Base-by-base conservation (phyloP, 2,113 vertebrate species). In the Struthidea cinerea region DNA sequence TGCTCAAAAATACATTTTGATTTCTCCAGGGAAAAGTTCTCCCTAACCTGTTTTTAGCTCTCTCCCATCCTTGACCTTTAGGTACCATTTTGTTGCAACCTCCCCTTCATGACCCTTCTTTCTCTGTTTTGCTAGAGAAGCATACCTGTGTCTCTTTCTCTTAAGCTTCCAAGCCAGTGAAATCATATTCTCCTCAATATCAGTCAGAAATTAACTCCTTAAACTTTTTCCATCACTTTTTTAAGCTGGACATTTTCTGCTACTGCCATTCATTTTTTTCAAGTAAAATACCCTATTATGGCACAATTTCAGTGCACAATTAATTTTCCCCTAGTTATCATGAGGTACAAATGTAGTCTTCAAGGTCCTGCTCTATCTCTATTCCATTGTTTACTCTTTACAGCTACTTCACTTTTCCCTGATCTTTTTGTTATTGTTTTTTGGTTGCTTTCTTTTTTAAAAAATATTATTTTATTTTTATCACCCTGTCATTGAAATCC, bases 11-110 rank as follows among this genome's bases (percentile, higher is more conserved):
- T 88, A 80, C 33, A 49, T 94, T 93, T 91, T 87, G 74, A 91
- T 93, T 94, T 95, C 87, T 93, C 78, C 52, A 83, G 89, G 88
- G 79, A 95, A 96, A 95, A 37, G 44, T 77, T 80, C 56, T 91
- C 85, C 56, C 39, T 93, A 88, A 80, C 35, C 65, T 87, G 55
- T 92, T 96, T 95, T 96, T 94, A 89, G 28, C 42, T 94, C 32
- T 87, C 74, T 89, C 65, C 28, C n/a, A 96, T 95, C 91, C 93
- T 95, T 97, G 95, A 96, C 84, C 91, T 95, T 92, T 73, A 77
- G 71, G 84, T 95, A 67, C 42, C 17, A 47, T 61, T 94, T 89
- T 90, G 63, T 32, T 2, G 0, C 10, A 10, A 78, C 32, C 50
- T 92, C 16, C 21, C 42, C 19, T 89, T 84, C 17, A 63, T 75